phyloP scores from a whole-genome alignment of 37 sponge, comb jelly and placozoan genomes.

The Chondrilla cf. caribensis region DNA sequence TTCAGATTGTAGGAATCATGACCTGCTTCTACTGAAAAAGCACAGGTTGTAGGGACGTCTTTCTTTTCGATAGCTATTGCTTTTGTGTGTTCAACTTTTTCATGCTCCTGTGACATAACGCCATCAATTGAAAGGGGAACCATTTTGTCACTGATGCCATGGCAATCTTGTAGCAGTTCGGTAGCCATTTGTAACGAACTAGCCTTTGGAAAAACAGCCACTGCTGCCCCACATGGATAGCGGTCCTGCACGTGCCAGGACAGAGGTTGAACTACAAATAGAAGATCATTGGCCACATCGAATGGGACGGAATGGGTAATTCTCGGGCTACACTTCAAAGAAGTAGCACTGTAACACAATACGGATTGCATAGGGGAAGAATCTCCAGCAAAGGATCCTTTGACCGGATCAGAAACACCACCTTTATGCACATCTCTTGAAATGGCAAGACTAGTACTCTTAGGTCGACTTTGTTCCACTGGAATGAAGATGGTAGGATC shows the following conservation, averaged over 20 bases:
- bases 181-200: neutral
- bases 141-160: no score
- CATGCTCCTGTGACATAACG: no score
- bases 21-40: neutral
- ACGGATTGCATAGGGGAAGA: no score
- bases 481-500: slow-evolving; percentile 55
- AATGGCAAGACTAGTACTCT: neutral
- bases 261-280: neutral
- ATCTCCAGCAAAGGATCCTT: no score
- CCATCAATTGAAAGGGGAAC: no score
- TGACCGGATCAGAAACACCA: no score
- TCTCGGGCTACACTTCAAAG: neutral
- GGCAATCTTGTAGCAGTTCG: neutral
- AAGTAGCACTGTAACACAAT: neutral
- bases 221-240: slow-evolving; percentile 7
- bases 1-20: slow-evolving; percentile 17
- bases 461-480: slow-evolving; percentile 43
- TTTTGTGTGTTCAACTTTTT: no score
- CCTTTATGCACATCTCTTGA: no score
- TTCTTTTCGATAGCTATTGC: neutral
- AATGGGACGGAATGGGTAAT: neutral
- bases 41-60: neutral
- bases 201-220: neutral
- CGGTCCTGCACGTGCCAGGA: neutral
- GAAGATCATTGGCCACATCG: neutral